Evolutionary conservation across 2,888 invertebrate genomes (phyloP), one percentile per base, ranked within the genome.

Genomic region (Chloroclystis v-ata): DNA sequence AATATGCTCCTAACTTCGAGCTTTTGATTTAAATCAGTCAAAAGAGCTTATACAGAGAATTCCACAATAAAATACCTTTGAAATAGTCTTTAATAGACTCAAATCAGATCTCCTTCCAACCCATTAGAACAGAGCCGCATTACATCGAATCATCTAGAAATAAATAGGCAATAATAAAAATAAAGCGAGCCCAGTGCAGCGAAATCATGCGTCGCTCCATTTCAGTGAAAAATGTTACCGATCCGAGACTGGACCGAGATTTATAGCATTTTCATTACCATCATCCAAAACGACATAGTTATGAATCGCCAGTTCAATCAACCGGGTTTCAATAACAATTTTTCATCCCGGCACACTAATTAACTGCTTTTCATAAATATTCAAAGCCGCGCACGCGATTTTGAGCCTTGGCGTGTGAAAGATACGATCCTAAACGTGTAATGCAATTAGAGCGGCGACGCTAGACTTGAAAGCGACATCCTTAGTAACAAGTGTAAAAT

Each of bases 401-500:
- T 64, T 72, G 49, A 64, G 59, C 80, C 71, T 57, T 83, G 71
- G 33, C 8, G 2, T 16, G 29, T 25, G 5, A 10, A 14, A 14
- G 24, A 55, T 63, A 75, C 61, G 70, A 60, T 59, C 56, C 49
- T 63, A 63, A 63, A 43, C 48, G 45, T 73, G 53, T 60, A 52
- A 57, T 63, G 54, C 46, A 59, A 65, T 63, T 63, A 68, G 56
- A 51, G 56, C 59, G 55, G 67, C 69, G 72, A 74, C 75, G 64
- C 73, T 60, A 71, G 75, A 77, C 76, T 80, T 78, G 70, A 75
- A 78, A 82, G 77, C 82, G 83, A 82, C 83, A 82, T 83, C 79
- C 80, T 85, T 80, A 83, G 84, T 85, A 85, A 83, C 87, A 87
- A 87, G 87, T 87, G 87, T 86, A 87, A 86, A 86, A 85, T 87